Evolutionary conservation across 1,140 invertebrate species (phyloP).

Genomic region (Schlechtendalia chinensis): DNA sequence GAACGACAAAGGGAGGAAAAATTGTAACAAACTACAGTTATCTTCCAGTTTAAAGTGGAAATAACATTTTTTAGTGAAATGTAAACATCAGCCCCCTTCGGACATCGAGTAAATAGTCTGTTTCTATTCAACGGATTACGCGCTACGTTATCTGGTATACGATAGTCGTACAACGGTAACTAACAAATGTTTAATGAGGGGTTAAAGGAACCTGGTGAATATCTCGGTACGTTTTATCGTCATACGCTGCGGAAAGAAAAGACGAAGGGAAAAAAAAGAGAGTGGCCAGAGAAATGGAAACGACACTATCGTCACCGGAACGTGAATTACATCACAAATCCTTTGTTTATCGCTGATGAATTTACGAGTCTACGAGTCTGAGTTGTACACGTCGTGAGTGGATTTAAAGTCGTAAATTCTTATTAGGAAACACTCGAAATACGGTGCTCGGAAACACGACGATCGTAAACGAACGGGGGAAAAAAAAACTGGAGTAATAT

Average conservation of each 20-base stretch:
- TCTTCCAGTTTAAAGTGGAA: constrained; percentile 37
- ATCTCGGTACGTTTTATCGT: not conserved
- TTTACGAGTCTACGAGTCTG: not conserved
- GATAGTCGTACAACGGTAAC: not conserved
- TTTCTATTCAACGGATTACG: constrained; percentile 16
- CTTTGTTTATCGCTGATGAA: constrained; percentile 30
- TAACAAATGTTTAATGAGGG: constrained; percentile 22
- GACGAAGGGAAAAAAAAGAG: not conserved
- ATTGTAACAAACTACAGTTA: constrained; percentile 35
- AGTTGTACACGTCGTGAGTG: not conserved
- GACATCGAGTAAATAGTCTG: not conserved
- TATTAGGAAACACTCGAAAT: constrained; percentile 11
- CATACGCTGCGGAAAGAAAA: no score
- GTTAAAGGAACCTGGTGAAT: constrained; percentile 4
- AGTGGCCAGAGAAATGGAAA: no score
- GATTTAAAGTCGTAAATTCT: not conserved
- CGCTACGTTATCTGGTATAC: not conserved
- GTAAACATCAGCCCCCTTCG: constrained; percentile 31
- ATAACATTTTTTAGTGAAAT: constrained; percentile 43
- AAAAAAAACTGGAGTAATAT: constrained; percentile 22
- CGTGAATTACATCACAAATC: not conserved
- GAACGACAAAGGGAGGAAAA: constrained; percentile 11
- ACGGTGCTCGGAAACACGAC: not conserved
- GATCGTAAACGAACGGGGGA: not conserved
- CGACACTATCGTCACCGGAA: no score